Conservation (phyloP, 2,113 vertebrate genomes). For the Todiramphus chloris region DNA sequence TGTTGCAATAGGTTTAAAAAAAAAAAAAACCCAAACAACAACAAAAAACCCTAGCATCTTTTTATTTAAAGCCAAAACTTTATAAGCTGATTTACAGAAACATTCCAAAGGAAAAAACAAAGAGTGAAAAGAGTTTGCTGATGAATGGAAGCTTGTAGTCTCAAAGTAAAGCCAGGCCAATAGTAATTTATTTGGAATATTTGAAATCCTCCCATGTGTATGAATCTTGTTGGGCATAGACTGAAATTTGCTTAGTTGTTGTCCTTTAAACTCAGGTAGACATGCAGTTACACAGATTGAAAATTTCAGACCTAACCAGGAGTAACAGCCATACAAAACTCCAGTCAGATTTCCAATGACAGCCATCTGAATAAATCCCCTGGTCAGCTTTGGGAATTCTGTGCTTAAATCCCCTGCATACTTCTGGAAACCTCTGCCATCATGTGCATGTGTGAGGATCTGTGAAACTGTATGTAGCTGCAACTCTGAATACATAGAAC, state of each 20-base stretch:
- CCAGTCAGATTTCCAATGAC: not conserved
- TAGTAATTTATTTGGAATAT: slow-evolving; percentile 47
- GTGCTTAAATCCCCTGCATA: not conserved
- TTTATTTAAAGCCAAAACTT: slow-evolving; percentile 44
- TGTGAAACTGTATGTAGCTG: not conserved
- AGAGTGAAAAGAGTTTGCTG: slow-evolving; percentile 49
- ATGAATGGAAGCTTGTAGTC: slow-evolving; percentile 60
- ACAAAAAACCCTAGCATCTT: not conserved
- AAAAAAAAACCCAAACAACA: not conserved
- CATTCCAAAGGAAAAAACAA: slow-evolving; percentile 60
- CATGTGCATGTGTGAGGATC: accelerated
- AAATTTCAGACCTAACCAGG: not conserved
- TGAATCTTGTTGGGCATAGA: not conserved
- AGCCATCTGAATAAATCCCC: not conserved
- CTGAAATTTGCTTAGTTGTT: not conserved
- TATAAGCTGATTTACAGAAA: slow-evolving; percentile 63
- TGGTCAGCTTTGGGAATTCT: not conserved
- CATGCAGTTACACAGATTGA: not conserved
- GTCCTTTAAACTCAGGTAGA: slow-evolving; percentile 6
- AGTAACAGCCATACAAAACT: not conserved
- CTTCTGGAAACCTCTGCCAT: not conserved
- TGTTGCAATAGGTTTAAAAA: slow-evolving; percentile 9
- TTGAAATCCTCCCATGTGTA: slow-evolving; percentile 43
- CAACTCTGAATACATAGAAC: not conserved
- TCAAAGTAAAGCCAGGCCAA: slow-evolving; percentile 31